Evolutionary conservation across 2,113 vertebrate genomes (phyloP), one percentile per base, ranked within the genome.

Genomic region (Archocentrus centrarchus): DNA sequence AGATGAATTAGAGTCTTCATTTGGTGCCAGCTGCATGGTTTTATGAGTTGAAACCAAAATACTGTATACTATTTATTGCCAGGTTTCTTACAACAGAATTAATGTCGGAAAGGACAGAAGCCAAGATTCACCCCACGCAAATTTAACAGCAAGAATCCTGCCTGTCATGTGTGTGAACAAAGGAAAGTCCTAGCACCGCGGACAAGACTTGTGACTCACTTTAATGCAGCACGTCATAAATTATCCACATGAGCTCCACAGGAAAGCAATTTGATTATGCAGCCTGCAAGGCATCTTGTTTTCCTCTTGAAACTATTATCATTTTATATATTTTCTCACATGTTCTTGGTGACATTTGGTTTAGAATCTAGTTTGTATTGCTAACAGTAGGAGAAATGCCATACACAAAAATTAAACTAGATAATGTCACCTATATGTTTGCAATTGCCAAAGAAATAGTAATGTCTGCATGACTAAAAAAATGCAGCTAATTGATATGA

Each of bases 191-290:
- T 14, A 76, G 57, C 60, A 57, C 57, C 58, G 11, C 55, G 39
- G 63, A 60, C 20, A 66, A 37, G 9, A 27, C 44, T 24, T 44
- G 39, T 60, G 58, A 81, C 32, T 18, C 50, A 82, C 50, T 64
- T 80, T 61, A 58, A 70, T 77, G 70, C 44, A 77, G 47, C 44
- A 70, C 59, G 53, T 64, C 59, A 66, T 83, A 32, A 73, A 77
- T 63, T 47, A 81, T 87, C 68, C 55, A 83, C 5, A 1, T 66
- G 64, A 64, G 39, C 22, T 39, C 37, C 18, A 22, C 10, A 11
- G 50, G 27, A 64, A 39, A 79, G 50, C 39, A 64, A 55, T 39
- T 18, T 50, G 37, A 59, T 66, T 17, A 58, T 9, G 15, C 17
- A 47, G 47, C 59, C 35, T 70, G 22, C 7, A 11, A 11, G 50